A percentile compares a stretch with the other conserved stretches of the same genome.
Evolutionary conservation across 2,113 vertebrate genomes (phyloP).

Genomic region (Myocastor coypus): DNA sequence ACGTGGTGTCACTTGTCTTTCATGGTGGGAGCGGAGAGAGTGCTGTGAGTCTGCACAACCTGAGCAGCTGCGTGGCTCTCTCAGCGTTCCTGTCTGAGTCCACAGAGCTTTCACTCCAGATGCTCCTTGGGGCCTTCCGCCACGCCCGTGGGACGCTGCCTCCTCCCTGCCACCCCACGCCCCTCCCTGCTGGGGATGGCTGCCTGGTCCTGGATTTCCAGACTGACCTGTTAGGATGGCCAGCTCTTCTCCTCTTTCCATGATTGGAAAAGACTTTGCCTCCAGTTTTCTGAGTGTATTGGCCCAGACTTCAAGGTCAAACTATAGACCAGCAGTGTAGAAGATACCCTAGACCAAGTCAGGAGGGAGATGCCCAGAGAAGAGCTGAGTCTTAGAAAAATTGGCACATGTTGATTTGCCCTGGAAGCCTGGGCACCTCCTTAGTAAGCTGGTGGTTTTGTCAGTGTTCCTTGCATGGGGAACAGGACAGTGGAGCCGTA

Average conservation of each 20-base stretch:
- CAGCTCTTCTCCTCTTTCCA: neutral
- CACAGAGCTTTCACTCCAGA: neutral
- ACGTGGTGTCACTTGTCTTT: neutral
- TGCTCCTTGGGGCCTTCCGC: fast-evolving
- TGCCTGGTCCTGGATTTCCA: fast-evolving
- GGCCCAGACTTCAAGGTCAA: neutral
- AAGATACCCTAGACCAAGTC: fast-evolving
- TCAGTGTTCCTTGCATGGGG: neutral
- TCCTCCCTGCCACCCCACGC: neutral
- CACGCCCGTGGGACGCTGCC: neutral
- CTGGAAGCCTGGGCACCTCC: neutral
- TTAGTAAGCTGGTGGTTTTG: conserved; percentile 45
- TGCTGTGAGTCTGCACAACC: neutral
- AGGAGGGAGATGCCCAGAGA: neutral
- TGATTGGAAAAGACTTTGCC: neutral
- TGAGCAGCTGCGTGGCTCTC: fast-evolving
- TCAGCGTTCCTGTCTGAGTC: neutral
- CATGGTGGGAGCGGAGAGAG: neutral
- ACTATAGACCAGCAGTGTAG: neutral
- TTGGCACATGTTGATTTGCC: fast-evolving
- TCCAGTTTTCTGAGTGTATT: neutral
- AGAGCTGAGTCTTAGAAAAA: neutral
- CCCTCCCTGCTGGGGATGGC: fast-evolving
- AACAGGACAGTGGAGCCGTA: fast-evolving
- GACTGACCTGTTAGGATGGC: neutral